phyloP scores from a whole-genome alignment of 2,113 vertebrate species.

The Onychostruthus taczanowskii region DNA sequence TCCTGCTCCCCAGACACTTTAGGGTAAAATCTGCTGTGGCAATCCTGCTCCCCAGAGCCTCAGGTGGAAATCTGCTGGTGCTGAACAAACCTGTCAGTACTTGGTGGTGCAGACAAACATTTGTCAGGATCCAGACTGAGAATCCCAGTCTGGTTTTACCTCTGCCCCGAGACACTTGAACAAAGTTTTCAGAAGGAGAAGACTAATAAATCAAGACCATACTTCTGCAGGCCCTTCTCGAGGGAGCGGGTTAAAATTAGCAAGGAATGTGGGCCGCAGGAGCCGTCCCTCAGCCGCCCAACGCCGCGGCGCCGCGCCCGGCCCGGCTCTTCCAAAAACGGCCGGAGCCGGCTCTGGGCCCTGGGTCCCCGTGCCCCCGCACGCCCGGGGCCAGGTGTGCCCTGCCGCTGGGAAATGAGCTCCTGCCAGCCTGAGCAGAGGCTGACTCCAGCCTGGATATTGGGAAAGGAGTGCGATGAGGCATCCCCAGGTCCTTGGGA shows the following conservation, averaged over 20 bases:
- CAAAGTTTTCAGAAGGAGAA: slow-evolving; percentile 23
- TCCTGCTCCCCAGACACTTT: too few relatives aligned
- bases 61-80: not conserved
- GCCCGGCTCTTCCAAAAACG: slow-evolving; percentile 55
- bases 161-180: not conserved
- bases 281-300: not conserved
- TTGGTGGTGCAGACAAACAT: not conserved
- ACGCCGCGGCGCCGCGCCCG: not conserved
- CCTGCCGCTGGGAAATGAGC: fast-evolving
- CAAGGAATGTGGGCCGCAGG: slow-evolving; percentile 55
- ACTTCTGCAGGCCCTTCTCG: not conserved
- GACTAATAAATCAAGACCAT: slow-evolving; percentile 29
- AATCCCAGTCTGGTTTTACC: slow-evolving; percentile 46
- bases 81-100: fast-evolving
- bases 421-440: fast-evolving
- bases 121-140: not conserved
- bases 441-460: fast-evolving
- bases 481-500: too few relatives aligned
- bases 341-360: not conserved
- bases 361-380: fast-evolving
- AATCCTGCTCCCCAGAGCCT: not conserved
- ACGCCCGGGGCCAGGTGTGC: not conserved
- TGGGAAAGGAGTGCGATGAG: not conserved
- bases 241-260: slow-evolving; percentile 68
- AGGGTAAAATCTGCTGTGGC: too few relatives aligned